These are phyloP conservation scores for Drosophila chauvacae DNA, from an alignment of 1,140 invertebrate genomes.

Conservation along the genomic window DNA sequence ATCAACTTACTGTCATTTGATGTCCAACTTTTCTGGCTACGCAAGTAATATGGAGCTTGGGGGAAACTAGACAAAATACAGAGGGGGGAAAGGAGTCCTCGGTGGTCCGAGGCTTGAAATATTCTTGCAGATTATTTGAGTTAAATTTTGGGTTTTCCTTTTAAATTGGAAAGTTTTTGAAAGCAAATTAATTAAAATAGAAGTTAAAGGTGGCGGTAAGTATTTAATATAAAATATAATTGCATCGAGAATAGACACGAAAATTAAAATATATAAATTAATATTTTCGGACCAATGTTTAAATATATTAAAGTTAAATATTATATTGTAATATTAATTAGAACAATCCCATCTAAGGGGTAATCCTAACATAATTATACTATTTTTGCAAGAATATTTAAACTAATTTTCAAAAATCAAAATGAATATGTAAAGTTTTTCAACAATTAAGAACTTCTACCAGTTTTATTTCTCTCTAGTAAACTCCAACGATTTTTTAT, in stretches of 20 bases:
- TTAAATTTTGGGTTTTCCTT: neutral
- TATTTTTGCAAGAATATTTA: constrained; percentile 1
- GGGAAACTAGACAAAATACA: constrained; percentile 22
- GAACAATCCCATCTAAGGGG: neutral
- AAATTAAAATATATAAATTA: too few species aligned
- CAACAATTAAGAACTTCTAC: neutral
- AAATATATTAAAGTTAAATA: neutral
- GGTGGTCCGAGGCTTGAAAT: constrained; percentile 33
- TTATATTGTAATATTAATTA: neutral
- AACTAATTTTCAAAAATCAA: constrained; percentile 1
- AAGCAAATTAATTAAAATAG: neutral
- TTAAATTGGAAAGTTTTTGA: neutral
- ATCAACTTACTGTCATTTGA: constrained; percentile 50
- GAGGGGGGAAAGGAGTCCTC: constrained; percentile 3
- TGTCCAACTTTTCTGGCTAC: constrained; percentile 29
- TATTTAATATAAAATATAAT: too few species aligned
- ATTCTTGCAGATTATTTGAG: constrained; percentile 3
- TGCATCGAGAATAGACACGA: too few species aligned
- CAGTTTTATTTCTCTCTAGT: neutral
- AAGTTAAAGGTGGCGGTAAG: neutral
- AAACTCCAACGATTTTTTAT: constrained; percentile 28
- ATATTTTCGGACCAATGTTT: neutral
- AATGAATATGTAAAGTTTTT: neutral
- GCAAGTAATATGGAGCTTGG: neutral
- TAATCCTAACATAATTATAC: too few species aligned